phyloP scores from a whole-genome alignment of 2,113 vertebrate genomes.

The Vidua chalybeata region DNA sequence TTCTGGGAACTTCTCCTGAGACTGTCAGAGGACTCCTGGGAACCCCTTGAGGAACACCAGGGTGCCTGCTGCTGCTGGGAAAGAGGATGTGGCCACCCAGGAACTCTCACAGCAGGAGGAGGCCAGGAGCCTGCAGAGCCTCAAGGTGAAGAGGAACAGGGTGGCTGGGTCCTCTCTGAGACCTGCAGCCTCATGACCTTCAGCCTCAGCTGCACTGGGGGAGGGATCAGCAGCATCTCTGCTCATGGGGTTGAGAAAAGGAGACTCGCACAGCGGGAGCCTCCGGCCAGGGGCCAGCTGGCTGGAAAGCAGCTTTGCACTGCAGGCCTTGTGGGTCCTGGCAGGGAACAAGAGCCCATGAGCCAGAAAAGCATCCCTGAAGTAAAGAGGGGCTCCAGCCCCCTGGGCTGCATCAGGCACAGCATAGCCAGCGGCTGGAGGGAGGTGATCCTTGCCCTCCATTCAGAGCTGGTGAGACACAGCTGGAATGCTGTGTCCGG shows the following conservation, averaged over 20 bases:
- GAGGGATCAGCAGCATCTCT: neutral
- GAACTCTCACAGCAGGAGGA: neutral
- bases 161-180: neutral
- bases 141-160: neutral
- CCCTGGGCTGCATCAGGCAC: neutral
- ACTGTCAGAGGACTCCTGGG: neutral
- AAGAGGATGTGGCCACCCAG: rapidly evolving
- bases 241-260: rapidly evolving
- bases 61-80: neutral
- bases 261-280: neutral
- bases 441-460: neutral
- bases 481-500: neutral
- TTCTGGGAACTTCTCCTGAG: constrained; percentile 4
- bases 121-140: neutral
- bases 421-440: rapidly evolving
- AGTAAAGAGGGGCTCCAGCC: neutral
- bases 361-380: neutral
- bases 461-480: rapidly evolving
- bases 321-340: neutral
- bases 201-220: neutral
- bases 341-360: neutral
- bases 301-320: neutral
- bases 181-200: neutral
- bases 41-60: neutral
- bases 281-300: neutral